Evolutionary conservation across 23 tunicate species (phyloP), one percentile per base, ranked within the genome.

Genomic region (Trididemnum miniatum): DNA sequence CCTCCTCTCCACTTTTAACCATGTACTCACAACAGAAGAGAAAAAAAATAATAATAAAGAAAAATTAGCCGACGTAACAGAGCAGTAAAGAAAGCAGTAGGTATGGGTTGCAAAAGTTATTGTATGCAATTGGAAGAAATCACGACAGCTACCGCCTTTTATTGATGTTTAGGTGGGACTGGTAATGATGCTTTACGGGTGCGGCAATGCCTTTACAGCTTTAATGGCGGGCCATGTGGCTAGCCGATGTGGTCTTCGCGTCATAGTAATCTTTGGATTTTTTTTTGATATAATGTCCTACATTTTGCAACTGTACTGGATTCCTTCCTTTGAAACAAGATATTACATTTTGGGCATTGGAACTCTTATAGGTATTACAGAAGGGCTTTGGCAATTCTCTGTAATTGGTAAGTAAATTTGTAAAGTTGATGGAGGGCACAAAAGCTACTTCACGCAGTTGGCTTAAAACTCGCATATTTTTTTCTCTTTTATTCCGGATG

Each of bases 91-190:
- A n/a, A n/a, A n/a, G n/a, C n/a, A n/a, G n/a, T n/a, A n/a, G n/a
- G n/a, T n/a, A n/a, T n/a, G n/a, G n/a, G n/a, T n/a, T n/a, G n/a
- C n/a, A n/a, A n/a, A n/a, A n/a, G n/a, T n/a, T n/a, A n/a, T n/a
- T n/a, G n/a, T n/a, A n/a, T n/a, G n/a, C n/a, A n/a, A n/a, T n/a
- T n/a, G n/a, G n/a, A n/a, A n/a, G n/a, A n/a, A n/a, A n/a, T n/a
- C n/a, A n/a, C n/a, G n/a, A n/a, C n/a, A n/a, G n/a, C n/a, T n/a
- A n/a, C n/a, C n/a, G n/a, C n/a, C n/a, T n/a, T n/a, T n/a, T n/a
- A n/a, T n/a, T n/a, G n/a, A 49, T 64, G 24, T 64, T 64, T 65
- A 80, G 84, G 84, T 80, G 23, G 84, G 84, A 4, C 27, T 80
- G 59, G 84, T 38, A 29, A 65, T 80, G 84, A 34, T 44, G 52